phyloP scores from a whole-genome alignment of 1,140 invertebrate genomes.

The Diorhabda carinulata region DNA sequence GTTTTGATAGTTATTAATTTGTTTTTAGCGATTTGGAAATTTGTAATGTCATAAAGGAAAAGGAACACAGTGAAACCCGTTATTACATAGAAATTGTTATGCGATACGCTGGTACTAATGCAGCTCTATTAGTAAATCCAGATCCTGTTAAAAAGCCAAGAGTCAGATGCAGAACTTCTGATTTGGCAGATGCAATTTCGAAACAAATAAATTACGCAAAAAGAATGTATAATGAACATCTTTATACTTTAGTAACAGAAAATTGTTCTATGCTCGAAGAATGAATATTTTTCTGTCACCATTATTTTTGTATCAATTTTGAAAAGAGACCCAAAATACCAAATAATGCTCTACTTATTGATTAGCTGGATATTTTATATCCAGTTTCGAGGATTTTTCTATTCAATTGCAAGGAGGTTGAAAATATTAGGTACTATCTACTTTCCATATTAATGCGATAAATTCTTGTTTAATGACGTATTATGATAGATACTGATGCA shows the following conservation, averaged over 20 bases:
- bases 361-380: too few relatives aligned
- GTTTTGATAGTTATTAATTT: neutral
- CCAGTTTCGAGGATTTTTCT: too few relatives aligned
- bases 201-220: slow-evolving; percentile 76
- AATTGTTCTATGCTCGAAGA: slow-evolving; percentile 43
- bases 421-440: too few relatives aligned
- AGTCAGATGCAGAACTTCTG: slow-evolving; percentile 76
- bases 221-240: slow-evolving; percentile 76
- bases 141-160: slow-evolving; percentile 66
- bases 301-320: too few relatives aligned
- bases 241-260: slow-evolving; percentile 52
- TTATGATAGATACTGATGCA: too few relatives aligned
- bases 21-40: slow-evolving; percentile 57
- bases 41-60: slow-evolving; percentile 54
- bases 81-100: slow-evolving; percentile 78
- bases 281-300: slow-evolving; percentile 29
- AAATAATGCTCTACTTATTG: too few relatives aligned
- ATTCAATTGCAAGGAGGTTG: too few relatives aligned
- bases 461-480: too few relatives aligned
- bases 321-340: too few relatives aligned
- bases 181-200: slow-evolving; percentile 73
- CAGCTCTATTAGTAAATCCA: slow-evolving; percentile 45
- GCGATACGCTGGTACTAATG: slow-evolving; percentile 52
- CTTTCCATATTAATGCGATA: too few relatives aligned
- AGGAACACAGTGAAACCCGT: slow-evolving; percentile 49